Evolutionary conservation across 2,113 vertebrate genomes (phyloP).

Genomic region (Rafetus swinhoei): DNA sequence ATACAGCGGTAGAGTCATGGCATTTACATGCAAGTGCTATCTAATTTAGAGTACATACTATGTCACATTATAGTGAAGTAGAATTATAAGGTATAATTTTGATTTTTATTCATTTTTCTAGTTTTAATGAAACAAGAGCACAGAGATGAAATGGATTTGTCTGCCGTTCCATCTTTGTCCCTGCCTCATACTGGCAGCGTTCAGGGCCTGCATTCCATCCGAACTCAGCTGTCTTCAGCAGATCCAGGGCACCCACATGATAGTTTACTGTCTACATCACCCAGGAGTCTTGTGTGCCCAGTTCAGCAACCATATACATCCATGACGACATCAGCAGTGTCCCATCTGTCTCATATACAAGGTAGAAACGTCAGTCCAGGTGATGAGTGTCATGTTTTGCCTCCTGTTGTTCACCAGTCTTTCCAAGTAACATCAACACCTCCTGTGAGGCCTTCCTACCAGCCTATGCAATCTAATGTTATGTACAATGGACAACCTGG

Average conservation of each 20-base stretch:
- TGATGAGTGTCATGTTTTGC: constrained; percentile 87
- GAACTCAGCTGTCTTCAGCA: constrained; percentile 88
- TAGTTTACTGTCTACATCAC: constrained; percentile 86
- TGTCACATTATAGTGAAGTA: not conserved
- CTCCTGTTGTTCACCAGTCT: constrained; percentile 82
- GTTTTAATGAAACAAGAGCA: constrained; percentile 96
- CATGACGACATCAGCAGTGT: constrained; percentile 86
- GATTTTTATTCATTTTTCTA: constrained; percentile 65
- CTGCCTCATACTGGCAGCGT: constrained; percentile 81
- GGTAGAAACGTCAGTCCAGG: constrained; percentile 85
- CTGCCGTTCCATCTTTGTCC: constrained; percentile 85
- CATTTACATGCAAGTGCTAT: not conserved
- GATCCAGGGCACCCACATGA: constrained; percentile 88
- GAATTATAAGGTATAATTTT: constrained; percentile 16
- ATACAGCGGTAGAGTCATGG: fast-evolving
- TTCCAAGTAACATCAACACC: constrained; percentile 87
- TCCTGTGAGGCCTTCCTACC: constrained; percentile 86
- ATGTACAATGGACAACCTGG: constrained; percentile 90
- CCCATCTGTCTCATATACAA: constrained; percentile 91
- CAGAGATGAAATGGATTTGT: constrained; percentile 90
- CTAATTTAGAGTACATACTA: not conserved
- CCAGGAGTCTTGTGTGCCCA: constrained; percentile 86
- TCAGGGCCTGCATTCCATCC: constrained; percentile 76
- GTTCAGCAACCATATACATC: constrained; percentile 86
- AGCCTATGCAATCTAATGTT: constrained; percentile 88